Conservation (phyloP, 37 sponge, comb jelly and placozoan species). For the Hexactinellida sp. region DNA sequence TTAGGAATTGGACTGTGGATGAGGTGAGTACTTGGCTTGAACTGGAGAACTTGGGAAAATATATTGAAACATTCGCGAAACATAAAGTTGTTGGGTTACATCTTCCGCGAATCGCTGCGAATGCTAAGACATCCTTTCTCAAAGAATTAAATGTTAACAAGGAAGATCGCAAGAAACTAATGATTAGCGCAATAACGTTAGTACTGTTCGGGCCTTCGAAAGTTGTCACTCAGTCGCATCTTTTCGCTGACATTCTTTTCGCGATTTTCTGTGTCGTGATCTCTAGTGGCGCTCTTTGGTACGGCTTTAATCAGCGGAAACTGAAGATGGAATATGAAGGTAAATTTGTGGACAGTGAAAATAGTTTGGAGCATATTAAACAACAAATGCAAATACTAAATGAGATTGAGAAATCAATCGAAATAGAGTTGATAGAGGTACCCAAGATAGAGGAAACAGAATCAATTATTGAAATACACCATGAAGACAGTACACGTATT, state of each 20-base stretch:
- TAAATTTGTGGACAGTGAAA: background rate
- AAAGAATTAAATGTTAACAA: background rate
- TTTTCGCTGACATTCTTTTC: background rate
- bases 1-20: background rate
- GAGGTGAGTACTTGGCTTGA: background rate
- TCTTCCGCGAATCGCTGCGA: background rate
- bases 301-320: background rate
- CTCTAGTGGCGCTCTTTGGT: background rate
- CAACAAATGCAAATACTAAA: background rate
- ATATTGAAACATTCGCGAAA: background rate
- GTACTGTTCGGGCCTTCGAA: background rate
- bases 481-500: background rate
- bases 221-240: background rate
- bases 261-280: background rate
- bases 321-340: background rate
- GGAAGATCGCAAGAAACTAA: slow-evolving; percentile 13
- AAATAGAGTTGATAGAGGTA: background rate
- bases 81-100: background rate
- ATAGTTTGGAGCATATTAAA: background rate
- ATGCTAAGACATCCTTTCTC: background rate
- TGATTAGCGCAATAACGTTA: background rate
- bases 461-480: background rate
- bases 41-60: background rate
- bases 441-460: background rate
- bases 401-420: background rate